Base-by-base conservation (phyloP, 2,888 invertebrate genomes). In the Emmelina monodactyla region DNA sequence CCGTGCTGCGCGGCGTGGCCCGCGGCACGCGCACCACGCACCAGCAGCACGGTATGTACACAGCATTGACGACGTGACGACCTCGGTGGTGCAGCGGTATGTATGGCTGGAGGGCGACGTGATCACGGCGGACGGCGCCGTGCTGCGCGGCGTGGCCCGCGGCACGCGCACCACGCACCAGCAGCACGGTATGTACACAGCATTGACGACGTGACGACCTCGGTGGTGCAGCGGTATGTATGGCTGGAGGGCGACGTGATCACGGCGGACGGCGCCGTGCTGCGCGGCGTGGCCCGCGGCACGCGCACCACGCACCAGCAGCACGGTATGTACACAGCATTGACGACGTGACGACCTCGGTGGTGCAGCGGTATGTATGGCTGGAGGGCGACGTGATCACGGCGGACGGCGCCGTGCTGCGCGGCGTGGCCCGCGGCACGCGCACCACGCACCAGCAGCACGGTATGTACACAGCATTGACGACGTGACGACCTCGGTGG, bases 111-210 rank as follows among this genome's bases (percentile, higher is more conserved):
- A n/a, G n/a, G n/a, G n/a, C n/a, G n/a, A n/a, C n/a, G 46, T n/a
- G 51, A 51, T 47, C 12, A 35, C 35, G 32, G 13, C 29, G 4
- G 29, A 29, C 29, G 29, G 29, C 4, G 29, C 9, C 12, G 29
- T 29, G 6, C 12, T 29, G 29, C 12, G 29, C 6, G 29, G 29
- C 12, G 29, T 29, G 4, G 12, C 29, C 5, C 9, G 29, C 12
- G 29, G 29, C 13, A 29, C 29, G 2, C 3, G 29, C 29, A 12
- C 6, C 13, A 12, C 14, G 29, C 12, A 7, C 29, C 29, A 3
- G 13, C 14, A 13, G 29, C 13, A 13, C 12, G 4, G 11, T 28
- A 28, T n/a, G 4, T n/a, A 28, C 11, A 28, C 19, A 5, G 9
- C 9, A 19, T 9, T 19, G 5, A 6, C 9, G 19, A 19, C n/a